Evolutionary conservation across 2,888 invertebrate species (phyloP).

Genomic region (Tryphoninae sp.): DNA sequence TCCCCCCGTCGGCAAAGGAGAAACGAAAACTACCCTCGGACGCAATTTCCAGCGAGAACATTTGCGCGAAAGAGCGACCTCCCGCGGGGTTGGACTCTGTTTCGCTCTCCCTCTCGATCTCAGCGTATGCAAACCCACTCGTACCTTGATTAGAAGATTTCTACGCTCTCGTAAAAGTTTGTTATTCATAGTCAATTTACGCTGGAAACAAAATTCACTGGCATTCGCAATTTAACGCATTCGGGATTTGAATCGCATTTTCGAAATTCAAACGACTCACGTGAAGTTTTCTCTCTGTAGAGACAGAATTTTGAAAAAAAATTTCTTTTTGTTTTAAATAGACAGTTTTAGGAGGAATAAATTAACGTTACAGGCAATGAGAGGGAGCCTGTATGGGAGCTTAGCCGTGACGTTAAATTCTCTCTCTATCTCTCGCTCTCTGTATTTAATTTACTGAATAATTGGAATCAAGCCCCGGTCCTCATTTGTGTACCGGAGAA

Average conservation of each 20-base stretch:
- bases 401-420: conserved; percentile 41
- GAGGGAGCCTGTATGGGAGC: neutral
- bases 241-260: neutral
- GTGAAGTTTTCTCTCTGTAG: neutral
- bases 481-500: conserved; percentile 77
- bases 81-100: conserved; percentile 34
- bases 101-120: neutral
- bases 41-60: conserved; percentile 56
- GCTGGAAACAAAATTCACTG: neutral
- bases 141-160: conserved; percentile 62
- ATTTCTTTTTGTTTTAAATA: neutral
- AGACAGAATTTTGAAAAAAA: too few species aligned
- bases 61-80: conserved; percentile 1
- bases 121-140: conserved; percentile 22
- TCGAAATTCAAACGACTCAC: neutral
- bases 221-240: neutral
- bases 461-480: conserved; percentile 79
- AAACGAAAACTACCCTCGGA: conserved; percentile 56
- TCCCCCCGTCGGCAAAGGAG: conserved; percentile 24
- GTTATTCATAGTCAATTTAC: conserved; percentile 38
- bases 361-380: neutral
- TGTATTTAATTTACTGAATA: conserved; percentile 81
- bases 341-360: neutral
- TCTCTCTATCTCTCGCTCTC: conserved; percentile 22
- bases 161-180: conserved; percentile 59